Percentiles rank a stretch among this genome's conserved stretches.
Conservation (phyloP, 2,113 vertebrate genomes). For the Phalacrocorax brasilianus region DNA sequence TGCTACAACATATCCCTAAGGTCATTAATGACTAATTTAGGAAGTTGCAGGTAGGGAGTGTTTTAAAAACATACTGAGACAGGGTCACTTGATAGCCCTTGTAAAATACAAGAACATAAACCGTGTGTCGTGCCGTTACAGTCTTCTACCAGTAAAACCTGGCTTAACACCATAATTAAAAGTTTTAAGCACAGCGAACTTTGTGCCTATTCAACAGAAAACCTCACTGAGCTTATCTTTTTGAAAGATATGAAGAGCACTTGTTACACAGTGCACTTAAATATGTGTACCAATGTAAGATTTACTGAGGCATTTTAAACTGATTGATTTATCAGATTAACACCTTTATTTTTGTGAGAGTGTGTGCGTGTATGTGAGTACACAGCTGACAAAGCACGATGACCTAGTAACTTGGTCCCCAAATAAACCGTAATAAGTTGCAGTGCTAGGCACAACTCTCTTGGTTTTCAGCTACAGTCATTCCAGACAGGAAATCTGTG, state of each 20-base stretch:
- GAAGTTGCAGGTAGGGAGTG: background rate
- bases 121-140: background rate
- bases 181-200: background rate
- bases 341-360: background rate
- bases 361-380: background rate
- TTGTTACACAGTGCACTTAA: background rate
- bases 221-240: background rate
- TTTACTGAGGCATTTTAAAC: background rate
- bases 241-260: background rate
- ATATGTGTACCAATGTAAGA: background rate
- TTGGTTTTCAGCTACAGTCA: background rate
- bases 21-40: background rate
- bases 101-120: background rate
- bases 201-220: background rate
- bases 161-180: background rate
- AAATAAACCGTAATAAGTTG: constrained; percentile 1
- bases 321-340: background rate
- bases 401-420: background rate
- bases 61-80: background rate
- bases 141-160: background rate
- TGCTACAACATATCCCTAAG: background rate
- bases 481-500: background rate
- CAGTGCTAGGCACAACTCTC: background rate
- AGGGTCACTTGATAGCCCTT: background rate
- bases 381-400: background rate